Base-by-base conservation (phyloP, 2,888 invertebrate species). In the Sympetrum striolatum region DNA sequence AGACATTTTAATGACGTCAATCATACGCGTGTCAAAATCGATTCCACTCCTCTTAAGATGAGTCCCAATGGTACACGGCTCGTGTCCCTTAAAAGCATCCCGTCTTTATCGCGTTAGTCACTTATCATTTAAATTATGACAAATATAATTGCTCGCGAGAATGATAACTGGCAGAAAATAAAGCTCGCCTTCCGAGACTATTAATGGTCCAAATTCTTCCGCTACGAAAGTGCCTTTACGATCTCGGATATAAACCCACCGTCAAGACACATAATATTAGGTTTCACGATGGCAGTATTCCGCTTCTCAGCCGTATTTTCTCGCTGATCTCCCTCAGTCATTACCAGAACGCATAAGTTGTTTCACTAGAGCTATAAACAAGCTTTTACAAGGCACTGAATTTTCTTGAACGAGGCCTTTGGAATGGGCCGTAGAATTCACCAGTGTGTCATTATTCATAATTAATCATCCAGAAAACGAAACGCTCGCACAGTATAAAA, bases 381-480 rank as follows among this genome's bases (percentile, higher is more conserved):
- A 86, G 86, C 86, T 86, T 86, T 86, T 86, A 86, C 86, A 60
- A 60, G 86, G 86, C 60, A 86, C 58, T 86, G 60, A 64, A 64
- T 58, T 60, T 35, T 86, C 86, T 86, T 86, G 35, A 86, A 86
- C 86, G 86, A 86, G 86, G 86, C 60, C 82, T 58, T 82, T 58
- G 82, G 82, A 82, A 82, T 58, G 35, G 58, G 82, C 82, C 53
- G 60, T 86, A 86, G 86, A 86, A 37, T 86, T 86, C 60, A 86
- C 60, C 60, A 60, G 58, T 35, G 60, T 37, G 60, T 60, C 86
- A 86, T 60, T 86, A 86, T 60, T 86, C 60, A 86, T 86, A 86
- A 86, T 86, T 86, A 86, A 86, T 86, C 35, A 60, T 60, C 86
- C 86, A 35, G n/a, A 58, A 60, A 60, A 60, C 60, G 60, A 86